Conservation (phyloP, 2,113 vertebrate species). For the Carlito syrichta region DNA sequence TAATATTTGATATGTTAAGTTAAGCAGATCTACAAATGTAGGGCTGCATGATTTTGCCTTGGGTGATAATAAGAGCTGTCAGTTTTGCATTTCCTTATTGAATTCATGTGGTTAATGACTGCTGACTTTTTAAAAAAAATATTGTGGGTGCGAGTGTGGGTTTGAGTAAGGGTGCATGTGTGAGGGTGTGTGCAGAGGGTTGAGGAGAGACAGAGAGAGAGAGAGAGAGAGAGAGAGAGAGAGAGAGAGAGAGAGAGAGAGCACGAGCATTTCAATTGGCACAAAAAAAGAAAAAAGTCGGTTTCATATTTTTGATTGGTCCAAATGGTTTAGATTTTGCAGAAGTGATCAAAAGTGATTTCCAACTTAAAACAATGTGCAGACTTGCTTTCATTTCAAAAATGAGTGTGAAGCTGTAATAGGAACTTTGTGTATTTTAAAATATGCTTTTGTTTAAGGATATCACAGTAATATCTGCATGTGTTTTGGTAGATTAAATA, state of each 20-base stretch:
- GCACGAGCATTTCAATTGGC: neutral
- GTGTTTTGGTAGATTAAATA: neutral
- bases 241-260: too few species aligned
- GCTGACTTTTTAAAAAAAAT: neutral
- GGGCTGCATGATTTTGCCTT: neutral
- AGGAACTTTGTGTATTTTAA: neutral
- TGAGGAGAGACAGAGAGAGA: too few species aligned
- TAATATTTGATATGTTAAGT: slow-evolving; percentile 56
- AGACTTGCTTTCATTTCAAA: neutral
- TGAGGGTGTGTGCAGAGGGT: too few species aligned
- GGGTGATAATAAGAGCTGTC: slow-evolving; percentile 49
- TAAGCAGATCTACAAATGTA: slow-evolving; percentile 40
- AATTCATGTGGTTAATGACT: slow-evolving; percentile 35
- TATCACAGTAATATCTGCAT: rapidly evolving
- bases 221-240: neutral
- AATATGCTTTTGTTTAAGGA: neutral
- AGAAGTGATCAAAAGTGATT: neutral
- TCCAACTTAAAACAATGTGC: neutral
- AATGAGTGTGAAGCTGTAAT: neutral
- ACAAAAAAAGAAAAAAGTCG: neutral
- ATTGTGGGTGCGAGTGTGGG: neutral
- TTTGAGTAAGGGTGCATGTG: rapidly evolving
- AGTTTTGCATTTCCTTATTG: neutral
- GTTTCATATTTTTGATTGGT: neutral
- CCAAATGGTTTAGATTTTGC: neutral